These are phyloP conservation scores for Poecilia gillii DNA, from an alignment of 2,797 vertebrate species.

Conservation along the genomic window DNA sequence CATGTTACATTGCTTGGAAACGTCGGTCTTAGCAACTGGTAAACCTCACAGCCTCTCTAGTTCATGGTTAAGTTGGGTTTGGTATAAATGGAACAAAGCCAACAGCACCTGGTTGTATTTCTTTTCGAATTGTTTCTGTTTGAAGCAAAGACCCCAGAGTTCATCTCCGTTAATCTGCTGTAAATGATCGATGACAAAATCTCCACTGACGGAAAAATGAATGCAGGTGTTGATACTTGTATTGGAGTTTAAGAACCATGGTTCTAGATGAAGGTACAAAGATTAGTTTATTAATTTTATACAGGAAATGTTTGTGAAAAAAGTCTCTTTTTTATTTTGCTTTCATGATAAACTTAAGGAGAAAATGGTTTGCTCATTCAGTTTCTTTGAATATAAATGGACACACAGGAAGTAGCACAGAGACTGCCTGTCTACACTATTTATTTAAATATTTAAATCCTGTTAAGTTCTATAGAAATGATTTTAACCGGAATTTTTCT, in stretches of 20 bases:
- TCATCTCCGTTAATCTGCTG: background rate
- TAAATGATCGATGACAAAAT: background rate
- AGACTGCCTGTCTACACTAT: background rate
- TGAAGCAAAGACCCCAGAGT: background rate
- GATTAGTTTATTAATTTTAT: background rate
- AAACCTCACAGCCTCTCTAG: background rate
- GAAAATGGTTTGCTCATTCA: background rate
- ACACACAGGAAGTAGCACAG: background rate
- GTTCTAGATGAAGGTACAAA: background rate
- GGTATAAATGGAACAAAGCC: background rate
- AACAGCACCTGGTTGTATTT: background rate
- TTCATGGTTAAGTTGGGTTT: background rate
- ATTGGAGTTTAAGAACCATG: background rate
- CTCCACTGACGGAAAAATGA: background rate
- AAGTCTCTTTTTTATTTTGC: fast-evolving
- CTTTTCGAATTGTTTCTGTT: background rate
- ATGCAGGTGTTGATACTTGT: background rate
- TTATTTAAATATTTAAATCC: background rate
- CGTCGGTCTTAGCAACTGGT: too few relatives aligned
- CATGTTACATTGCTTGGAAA: background rate
- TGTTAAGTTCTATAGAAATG: background rate
- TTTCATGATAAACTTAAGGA: background rate
- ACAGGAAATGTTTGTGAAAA: background rate
- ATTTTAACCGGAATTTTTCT: background rate
- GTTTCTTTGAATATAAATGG: background rate